Evolutionary conservation across 1,140 invertebrate species (phyloP), one percentile per base, ranked within the genome.

Genomic region (Druon quercuslanigerum): DNA sequence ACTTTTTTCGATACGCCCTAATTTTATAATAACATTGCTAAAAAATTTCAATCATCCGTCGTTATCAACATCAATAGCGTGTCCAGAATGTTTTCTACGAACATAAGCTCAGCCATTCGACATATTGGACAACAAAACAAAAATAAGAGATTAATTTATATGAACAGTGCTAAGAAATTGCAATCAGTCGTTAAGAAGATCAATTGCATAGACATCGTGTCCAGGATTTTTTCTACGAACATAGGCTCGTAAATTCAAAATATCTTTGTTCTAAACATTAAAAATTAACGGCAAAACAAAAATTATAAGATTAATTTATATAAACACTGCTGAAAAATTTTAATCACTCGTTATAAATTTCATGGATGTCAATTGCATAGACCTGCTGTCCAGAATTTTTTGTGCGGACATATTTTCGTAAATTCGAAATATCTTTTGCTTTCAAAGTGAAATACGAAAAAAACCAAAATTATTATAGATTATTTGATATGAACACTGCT

Each of bases 191-290:
- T 66, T 82, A 40, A 70, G 75, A 71, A 84, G 76, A 56, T 85
- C 83, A 14, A 85, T 82, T 40, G 78, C 83, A 66, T 82, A 85
- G 25, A 86, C 82, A 25, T 73, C 78, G 17, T 70, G 74, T 25
- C 81, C 82, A 51, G 80, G 72, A 71, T 88, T 85, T 73, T 84
- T 88, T 71, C 81, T 82, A 7, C 84, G 79, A n/a, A 91, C 88
- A 73, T 92, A 89, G 0, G 84, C 84, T 20, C 88, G 86, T 14
- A 88, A 82, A 51, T 90, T 90, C 0, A 85, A 90, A 50, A 84
- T 70, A 92, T 87, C 20, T 78, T 79, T 46, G 80, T 81, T 54
- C 80, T 77, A 66, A 40, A 66, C 8, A 80, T 70, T 81, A 93
- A 93, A 79, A 92, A 89, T 1, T 11, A 46, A 9, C 20, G 11